phyloP scores from a whole-genome alignment of 2,113 vertebrate genomes.

The Coregonus clupeaformis region DNA sequence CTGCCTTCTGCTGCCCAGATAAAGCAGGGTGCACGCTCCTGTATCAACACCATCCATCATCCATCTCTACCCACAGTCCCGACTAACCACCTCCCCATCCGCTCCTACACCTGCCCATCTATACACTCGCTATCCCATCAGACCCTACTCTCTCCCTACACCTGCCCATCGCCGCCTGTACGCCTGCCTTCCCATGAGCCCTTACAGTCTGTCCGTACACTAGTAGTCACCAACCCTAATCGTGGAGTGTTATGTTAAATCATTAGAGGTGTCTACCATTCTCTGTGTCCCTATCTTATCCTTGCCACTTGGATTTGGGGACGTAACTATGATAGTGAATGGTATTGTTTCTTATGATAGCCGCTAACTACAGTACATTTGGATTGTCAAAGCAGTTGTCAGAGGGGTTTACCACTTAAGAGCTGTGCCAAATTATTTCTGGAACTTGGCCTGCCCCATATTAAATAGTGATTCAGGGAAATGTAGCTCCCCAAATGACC shows the following conservation, averaged over 20 bases:
- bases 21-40: constrained; percentile 69
- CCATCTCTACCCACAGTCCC: constrained; percentile 50
- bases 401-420: constrained; percentile 24
- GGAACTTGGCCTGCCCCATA: constrained; percentile 59
- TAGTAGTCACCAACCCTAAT: constrained; percentile 22
- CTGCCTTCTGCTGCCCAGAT: constrained; percentile 74
- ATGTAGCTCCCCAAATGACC: constrained; percentile 63
- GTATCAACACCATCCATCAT: constrained; percentile 76
- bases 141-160: not conserved
- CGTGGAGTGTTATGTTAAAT: constrained; percentile 46
- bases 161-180: not conserved
- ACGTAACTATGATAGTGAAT: constrained; percentile 24
- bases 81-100: not conserved
- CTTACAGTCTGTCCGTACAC: constrained; percentile 47
- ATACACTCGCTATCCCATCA: not conserved
- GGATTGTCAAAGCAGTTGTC: constrained; percentile 41
- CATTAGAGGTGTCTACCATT: constrained; percentile 42
- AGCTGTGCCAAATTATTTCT: constrained; percentile 50
- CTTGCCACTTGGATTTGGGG: too few species aligned
- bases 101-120: not conserved
- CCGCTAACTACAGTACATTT: constrained; percentile 33
- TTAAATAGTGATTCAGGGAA: constrained; percentile 57
- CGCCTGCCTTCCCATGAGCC: constrained; percentile 44
- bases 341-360: constrained; percentile 43
- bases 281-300: constrained; percentile 2